These are phyloP conservation scores for Hepsetus odoe DNA, from an alignment of 2,113 vertebrate species.

Conservation along the genomic window DNA sequence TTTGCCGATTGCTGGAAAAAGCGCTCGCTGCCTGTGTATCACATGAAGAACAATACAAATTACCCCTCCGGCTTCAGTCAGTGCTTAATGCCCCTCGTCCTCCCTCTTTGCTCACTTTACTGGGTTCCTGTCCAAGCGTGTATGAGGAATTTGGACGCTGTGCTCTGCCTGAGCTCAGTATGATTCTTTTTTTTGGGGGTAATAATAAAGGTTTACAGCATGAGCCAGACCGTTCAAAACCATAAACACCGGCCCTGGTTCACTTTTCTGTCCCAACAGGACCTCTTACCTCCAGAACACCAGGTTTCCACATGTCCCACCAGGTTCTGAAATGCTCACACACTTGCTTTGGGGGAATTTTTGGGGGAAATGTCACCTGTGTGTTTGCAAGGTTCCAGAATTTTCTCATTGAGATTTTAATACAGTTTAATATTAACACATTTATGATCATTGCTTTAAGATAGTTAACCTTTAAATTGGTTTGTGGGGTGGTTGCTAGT, in stretches of 20 bases:
- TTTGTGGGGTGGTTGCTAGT: too few species aligned
- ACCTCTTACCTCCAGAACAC: too few species aligned
- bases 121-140: constrained; percentile 36
- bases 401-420: too few species aligned
- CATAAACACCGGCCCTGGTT: constrained; percentile 34
- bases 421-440: too few species aligned
- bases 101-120: neutral
- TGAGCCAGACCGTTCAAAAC: constrained; percentile 21
- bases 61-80: neutral
- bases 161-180: neutral
- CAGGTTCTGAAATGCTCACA: too few species aligned
- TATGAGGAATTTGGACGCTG: constrained; percentile 35
- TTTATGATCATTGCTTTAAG: too few species aligned
- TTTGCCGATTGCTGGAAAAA: neutral
- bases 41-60: constrained; percentile 23
- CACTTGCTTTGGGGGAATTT: too few species aligned
- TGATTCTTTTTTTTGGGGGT: neutral
- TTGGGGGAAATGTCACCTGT: too few species aligned
- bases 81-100: neutral
- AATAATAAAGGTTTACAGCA: neutral
- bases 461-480: too few species aligned
- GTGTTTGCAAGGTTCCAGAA: too few species aligned
- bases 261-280: neutral
- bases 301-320: too few species aligned
- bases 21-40: neutral